These are phyloP conservation scores for Glaucomys volans DNA, from an alignment of 2,113 vertebrate species.

Conservation along the genomic window DNA sequence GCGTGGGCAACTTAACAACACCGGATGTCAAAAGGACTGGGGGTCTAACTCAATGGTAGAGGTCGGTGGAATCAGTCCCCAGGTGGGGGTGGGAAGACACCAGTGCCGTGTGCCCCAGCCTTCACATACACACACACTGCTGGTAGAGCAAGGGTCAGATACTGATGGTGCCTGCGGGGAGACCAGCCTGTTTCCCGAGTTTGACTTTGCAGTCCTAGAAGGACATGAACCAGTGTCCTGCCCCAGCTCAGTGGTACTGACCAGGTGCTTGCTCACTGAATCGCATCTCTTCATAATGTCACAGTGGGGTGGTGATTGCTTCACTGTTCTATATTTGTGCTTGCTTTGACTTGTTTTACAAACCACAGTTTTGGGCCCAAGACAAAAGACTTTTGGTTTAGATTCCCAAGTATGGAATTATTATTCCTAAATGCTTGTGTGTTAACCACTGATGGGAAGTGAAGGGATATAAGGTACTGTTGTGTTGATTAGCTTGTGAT, in stretches of 20 bases:
- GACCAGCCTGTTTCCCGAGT: neutral
- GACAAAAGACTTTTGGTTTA: neutral
- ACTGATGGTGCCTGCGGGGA: no score
- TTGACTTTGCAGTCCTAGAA: neutral
- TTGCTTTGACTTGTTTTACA: neutral
- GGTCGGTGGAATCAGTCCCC: no score
- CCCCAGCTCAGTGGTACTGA: neutral
- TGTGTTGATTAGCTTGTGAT: neutral
- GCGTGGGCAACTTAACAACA: no score
- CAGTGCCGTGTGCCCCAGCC: neutral
- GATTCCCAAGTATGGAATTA: neutral
- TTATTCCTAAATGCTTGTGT: no score
- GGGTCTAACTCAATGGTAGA: no score
- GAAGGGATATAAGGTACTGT: neutral
- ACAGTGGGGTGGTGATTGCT: neutral
- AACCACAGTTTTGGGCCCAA: neutral
- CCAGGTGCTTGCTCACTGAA: fast-evolving
- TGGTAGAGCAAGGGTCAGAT: neutral
- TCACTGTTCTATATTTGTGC: fast-evolving
- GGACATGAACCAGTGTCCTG: neutral
- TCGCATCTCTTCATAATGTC: neutral
- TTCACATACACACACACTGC: neutral
- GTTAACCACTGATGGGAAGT: neutral
- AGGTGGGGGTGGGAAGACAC: no score
- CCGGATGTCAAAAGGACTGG: no score